Conservation (phyloP, 2,888 invertebrate species). For the Ornithoptera alexandrae region DNA sequence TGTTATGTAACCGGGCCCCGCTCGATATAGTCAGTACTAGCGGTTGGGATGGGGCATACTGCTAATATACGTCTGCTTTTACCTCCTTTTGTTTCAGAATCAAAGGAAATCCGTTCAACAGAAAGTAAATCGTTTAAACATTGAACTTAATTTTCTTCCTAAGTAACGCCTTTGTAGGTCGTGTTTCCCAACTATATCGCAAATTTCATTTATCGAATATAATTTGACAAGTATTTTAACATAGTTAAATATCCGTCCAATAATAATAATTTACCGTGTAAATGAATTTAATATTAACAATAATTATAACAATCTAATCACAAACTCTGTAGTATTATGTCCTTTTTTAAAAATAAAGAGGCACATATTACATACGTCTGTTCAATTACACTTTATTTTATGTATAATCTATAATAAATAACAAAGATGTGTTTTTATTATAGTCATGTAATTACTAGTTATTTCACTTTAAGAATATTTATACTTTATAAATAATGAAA, state of each 20-base stretch:
- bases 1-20: slow-evolving; percentile 67
- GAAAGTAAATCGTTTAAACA: not conserved
- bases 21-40: slow-evolving; percentile 61
- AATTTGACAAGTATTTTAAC: not conserved
- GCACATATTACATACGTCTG: too few species aligned
- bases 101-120: not conserved
- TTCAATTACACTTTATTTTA: too few species aligned
- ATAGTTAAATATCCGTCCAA: not conserved
- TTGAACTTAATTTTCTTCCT: not conserved
- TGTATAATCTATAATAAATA: too few species aligned
- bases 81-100: slow-evolving; percentile 40
- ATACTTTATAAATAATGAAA: too few species aligned
- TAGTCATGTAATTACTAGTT: too few species aligned
- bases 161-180: too few species aligned
- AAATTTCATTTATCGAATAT: not conserved
- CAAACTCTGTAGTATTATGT: too few species aligned
- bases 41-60: slow-evolving; percentile 47
- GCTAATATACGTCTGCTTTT: slow-evolving; percentile 48
- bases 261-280: not conserved
- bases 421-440: too few species aligned
- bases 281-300: not conserved
- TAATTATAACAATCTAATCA: too few species aligned
- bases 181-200: not conserved
- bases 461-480: too few species aligned
- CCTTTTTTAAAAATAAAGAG: too few species aligned